phyloP scores from a whole-genome alignment of 2,113 vertebrate genomes.

The Picathartes gymnocephalus region DNA sequence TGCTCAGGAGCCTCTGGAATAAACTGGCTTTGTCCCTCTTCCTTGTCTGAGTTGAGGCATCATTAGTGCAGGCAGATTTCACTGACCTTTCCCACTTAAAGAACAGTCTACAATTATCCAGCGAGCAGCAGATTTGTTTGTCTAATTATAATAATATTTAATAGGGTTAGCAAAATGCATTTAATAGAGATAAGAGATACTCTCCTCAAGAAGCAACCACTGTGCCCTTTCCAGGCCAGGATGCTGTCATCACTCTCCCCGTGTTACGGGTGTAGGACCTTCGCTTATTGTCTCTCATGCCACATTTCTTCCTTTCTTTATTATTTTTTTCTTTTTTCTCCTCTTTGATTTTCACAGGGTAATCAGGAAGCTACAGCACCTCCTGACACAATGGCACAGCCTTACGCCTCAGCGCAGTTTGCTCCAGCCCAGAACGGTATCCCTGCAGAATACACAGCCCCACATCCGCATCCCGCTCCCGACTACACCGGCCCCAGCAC shows the following conservation, averaged over 20 bases:
- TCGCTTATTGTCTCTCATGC: not conserved
- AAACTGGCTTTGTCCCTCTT: not conserved
- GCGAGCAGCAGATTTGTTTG: not conserved
- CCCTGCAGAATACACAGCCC: slow-evolving; percentile 87
- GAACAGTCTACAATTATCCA: not conserved
- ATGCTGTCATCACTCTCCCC: not conserved
- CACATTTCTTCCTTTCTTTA: not conserved
- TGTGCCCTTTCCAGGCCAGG: not conserved
- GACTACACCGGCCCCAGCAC: slow-evolving; percentile 88
- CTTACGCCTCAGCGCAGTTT: slow-evolving; percentile 90
- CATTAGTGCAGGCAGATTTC: not conserved
- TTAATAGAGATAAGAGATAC: not conserved
- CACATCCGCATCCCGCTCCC: slow-evolving; percentile 87
- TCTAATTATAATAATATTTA: not conserved
- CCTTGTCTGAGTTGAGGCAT: not conserved
- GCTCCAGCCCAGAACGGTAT: slow-evolving; percentile 90
- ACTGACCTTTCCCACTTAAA: not conserved
- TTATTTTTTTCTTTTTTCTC: not conserved
- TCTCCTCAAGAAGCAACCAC: not conserved
- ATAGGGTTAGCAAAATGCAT: not conserved
- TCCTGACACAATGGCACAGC: slow-evolving; percentile 95
- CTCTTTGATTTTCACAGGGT: slow-evolving; percentile 74
- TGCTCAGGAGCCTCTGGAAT: not conserved
- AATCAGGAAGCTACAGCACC: slow-evolving; percentile 93
- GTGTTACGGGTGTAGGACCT: not conserved